phyloP scores from a whole-genome alignment of 2,113 vertebrate genomes.

The Conger conger region DNA sequence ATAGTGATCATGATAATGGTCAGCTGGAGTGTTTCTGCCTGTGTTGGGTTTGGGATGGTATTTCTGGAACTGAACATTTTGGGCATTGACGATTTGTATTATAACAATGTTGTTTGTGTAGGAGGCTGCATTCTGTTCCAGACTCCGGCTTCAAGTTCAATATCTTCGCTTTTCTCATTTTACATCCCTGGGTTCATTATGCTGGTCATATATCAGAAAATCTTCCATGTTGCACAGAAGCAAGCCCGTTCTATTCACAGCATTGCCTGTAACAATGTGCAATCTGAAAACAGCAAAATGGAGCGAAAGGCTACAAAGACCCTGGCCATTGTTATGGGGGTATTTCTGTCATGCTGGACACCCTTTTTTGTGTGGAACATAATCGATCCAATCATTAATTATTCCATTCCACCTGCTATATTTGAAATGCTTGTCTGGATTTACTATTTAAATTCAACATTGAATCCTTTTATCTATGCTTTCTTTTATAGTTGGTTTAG shows the following conservation, averaged over 20 bases:
- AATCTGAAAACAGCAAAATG: too few species aligned
- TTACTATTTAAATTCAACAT: constrained; percentile 76
- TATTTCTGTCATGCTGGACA: too few species aligned
- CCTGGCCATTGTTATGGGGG: too few species aligned
- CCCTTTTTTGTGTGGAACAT: too few species aligned
- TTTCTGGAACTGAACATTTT: constrained; percentile 72
- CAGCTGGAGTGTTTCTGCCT: constrained; percentile 71
- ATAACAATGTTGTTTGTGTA: constrained; percentile 52
- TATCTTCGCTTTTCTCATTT: constrained; percentile 65
- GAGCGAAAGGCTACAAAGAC: too few species aligned
- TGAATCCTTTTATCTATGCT: constrained; percentile 48
- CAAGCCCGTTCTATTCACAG: too few species aligned
- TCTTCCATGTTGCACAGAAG: too few species aligned
- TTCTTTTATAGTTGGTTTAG: too few species aligned
- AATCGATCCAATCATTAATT: constrained; percentile 67
- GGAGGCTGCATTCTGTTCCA: constrained; percentile 71
- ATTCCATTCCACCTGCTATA: constrained; percentile 17
- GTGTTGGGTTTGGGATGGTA: constrained; percentile 74
- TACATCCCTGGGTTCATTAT: too few species aligned
- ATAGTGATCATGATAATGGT: constrained; percentile 67
- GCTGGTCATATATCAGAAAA: too few species aligned
- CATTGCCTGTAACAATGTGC: too few species aligned
- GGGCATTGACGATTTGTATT: constrained; percentile 65
- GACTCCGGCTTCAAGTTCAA: constrained; percentile 61
- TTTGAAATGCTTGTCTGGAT: constrained; percentile 70